Base-by-base conservation (phyloP, 2,888 invertebrate genomes). In the Argyra leucocephala region DNA sequence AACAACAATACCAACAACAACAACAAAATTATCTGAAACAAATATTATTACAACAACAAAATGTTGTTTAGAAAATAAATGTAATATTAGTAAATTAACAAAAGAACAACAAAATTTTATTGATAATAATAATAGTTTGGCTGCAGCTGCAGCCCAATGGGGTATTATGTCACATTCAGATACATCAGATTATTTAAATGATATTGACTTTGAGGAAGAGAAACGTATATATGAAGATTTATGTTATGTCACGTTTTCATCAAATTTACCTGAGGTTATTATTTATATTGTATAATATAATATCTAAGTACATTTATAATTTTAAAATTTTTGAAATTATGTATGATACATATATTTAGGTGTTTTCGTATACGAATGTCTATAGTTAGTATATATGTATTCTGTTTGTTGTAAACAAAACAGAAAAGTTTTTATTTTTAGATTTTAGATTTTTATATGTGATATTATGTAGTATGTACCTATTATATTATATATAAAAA, bases 211-310 rank as follows among this genome's bases (percentile, higher is more conserved):
- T 68, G 75, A 77, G 66, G 78, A 86, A 71, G 90, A 90, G 73
- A 90, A 91, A 78, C 90, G 90, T 81, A 88, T 91, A 74, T 93
- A 93, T 79, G 92, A 91, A 81, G 91, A 92, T 80, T 85, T 93
- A 72, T 91, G 91, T 84, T 92, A 90, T 80, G 89, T 91, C 76
- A 90, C 90, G 76, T 89, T 91, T 81, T 84, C 88, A 71, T 85
- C 87, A 72, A 80, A 83, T 71, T 81, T 82, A 77, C 85, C 87
- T 71, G 88, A 89, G 88, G 89, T 89, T 61, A 59, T 22, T 22
- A 22, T 22, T 58, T n/a, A 15, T 37, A 5, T 37, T 37, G 3
- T 5, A 37, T 15, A n/a, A 37, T 37, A 10, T 37, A 10, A 10
- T 37, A 10, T 37, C 15, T 37, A 37, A 37, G 7, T 57, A 23